phyloP scores from a whole-genome alignment of 1,140 invertebrate species.

The Sitodiplosis mosellana region DNA sequence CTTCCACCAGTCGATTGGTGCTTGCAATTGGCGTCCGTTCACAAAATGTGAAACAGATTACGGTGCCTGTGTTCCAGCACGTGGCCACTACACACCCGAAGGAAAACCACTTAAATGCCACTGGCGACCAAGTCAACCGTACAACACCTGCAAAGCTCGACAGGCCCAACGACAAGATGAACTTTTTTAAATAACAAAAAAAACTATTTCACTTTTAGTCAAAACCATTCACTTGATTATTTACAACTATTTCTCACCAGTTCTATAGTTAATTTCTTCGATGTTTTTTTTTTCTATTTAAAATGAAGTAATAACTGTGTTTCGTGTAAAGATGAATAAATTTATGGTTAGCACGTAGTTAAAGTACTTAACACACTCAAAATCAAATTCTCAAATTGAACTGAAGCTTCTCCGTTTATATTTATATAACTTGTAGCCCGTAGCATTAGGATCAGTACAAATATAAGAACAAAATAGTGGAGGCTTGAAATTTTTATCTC shows the following conservation, averaged over 20 bases:
- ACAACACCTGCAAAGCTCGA: slow-evolving; percentile 10
- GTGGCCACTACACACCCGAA: slow-evolving; percentile 7
- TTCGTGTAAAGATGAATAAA: not conserved
- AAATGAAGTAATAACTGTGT: not conserved
- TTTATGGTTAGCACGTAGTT: slow-evolving; percentile 5
- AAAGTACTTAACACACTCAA: not conserved
- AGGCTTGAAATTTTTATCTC: not conserved
- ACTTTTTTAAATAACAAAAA: not conserved
- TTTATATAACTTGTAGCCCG: not conserved
- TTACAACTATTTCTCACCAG: no score
- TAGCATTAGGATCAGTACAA: not conserved
- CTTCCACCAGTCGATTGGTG: not conserved
- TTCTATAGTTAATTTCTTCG: not conserved
- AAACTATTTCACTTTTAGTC: no score
- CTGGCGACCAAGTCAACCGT: slow-evolving; percentile 20
- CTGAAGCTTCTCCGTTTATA: not conserved
- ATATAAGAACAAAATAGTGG: not conserved
- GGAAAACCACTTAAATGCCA: slow-evolving; percentile 16
- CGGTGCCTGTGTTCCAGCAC: slow-evolving; percentile 16
- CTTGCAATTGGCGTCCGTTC: slow-evolving; percentile 14
- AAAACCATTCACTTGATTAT: no score
- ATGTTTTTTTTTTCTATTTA: not conserved
- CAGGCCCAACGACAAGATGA: not conserved
- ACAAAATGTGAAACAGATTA: slow-evolving; percentile 19
- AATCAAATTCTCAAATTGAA: no score